Conservation (phyloP, 2,113 vertebrate genomes). For the Dromiciops gliroides region DNA sequence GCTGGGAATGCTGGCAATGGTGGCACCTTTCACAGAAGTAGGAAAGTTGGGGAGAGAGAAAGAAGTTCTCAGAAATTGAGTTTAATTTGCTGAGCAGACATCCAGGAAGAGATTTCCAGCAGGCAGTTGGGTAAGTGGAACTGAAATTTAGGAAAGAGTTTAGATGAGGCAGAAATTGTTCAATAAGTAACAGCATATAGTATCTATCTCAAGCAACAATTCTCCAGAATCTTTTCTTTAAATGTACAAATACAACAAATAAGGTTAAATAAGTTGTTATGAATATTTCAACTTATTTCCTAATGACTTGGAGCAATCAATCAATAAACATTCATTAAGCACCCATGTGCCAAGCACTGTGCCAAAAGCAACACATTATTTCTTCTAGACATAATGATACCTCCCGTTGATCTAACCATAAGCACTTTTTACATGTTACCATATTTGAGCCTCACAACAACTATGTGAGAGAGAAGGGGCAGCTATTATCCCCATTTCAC, state of each 20-base stretch:
- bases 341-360: neutral
- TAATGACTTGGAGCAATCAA: neutral
- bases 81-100: no score
- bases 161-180: no score
- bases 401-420: neutral
- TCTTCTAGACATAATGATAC: neutral
- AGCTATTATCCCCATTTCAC: conserved; percentile 8
- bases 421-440: neutral
- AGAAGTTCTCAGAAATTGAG: no score
- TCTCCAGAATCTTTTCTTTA: neutral
- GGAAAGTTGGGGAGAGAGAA: no score
- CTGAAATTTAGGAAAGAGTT: no score
- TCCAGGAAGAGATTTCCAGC: no score
- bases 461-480: neutral
- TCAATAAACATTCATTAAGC: neutral
- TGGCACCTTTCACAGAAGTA: no score
- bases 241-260: neutral
- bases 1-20: no score
- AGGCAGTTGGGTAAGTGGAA: no score
- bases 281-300: neutral
- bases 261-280: neutral
- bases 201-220: neutral
- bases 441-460: neutral
- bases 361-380: neutral
- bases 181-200: neutral